Evolutionary conservation across 2,113 vertebrate genomes (phyloP).

Genomic region (Gorsachius goisagi): DNA sequence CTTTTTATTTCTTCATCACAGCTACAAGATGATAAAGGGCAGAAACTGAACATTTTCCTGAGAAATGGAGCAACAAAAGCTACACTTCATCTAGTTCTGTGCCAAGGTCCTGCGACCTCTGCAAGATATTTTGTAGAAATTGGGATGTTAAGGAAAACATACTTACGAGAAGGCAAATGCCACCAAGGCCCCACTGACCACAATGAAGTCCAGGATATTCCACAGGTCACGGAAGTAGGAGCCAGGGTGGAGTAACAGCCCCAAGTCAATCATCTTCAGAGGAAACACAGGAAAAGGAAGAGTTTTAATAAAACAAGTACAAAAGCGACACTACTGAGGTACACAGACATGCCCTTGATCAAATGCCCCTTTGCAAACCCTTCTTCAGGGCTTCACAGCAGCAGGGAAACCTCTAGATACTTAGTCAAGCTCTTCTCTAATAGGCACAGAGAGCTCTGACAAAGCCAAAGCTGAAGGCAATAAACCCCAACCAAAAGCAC

Average conservation of each 20-base stretch:
- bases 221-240: slow-evolving; percentile 86
- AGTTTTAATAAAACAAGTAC: background rate
- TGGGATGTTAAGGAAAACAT: background rate
- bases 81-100: background rate
- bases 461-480: background rate
- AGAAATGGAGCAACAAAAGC: background rate
- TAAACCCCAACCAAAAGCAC: background rate
- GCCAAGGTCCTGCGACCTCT: background rate
- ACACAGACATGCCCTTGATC: background rate
- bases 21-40: background rate
- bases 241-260: slow-evolving; percentile 79
- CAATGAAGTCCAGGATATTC: slow-evolving; percentile 98
- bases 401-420: background rate
- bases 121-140: background rate
- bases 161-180: slow-evolving; percentile 99
- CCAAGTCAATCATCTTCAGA: slow-evolving; percentile 81
- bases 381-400: background rate
- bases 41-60: background rate
- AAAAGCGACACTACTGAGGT: background rate
- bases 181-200: slow-evolving; percentile 98
- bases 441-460: background rate
- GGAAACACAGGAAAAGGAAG: background rate
- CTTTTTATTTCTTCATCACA: background rate
- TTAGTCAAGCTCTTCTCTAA: background rate
- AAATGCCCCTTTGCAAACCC: background rate